phyloP scores from a whole-genome alignment of 2,797 vertebrate genomes.

The Xiphophorus birchmanni region DNA sequence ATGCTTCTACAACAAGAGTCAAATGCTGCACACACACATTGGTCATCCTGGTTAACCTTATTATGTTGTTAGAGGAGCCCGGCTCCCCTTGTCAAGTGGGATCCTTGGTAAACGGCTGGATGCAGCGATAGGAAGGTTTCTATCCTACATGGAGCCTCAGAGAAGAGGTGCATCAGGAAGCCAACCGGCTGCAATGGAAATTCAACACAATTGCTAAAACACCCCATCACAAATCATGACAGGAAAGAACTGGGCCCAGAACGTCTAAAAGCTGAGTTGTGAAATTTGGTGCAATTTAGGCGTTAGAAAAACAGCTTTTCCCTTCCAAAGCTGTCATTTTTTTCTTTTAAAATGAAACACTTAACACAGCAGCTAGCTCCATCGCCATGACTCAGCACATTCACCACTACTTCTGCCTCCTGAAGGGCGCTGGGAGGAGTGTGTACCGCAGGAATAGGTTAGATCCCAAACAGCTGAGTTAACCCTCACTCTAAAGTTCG shows the following conservation, averaged over 20 bases:
- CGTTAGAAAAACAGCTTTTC: not conserved
- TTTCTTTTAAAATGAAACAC: not conserved
- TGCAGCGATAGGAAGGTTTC: not conserved
- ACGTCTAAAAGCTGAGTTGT: not conserved
- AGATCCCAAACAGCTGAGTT: not conserved
- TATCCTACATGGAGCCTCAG: not conserved
- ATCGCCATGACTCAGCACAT: not conserved
- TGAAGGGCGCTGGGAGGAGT: not conserved
- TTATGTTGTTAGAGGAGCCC: not conserved
- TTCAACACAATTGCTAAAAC: not conserved
- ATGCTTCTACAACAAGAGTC: rapidly evolving
- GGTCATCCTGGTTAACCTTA: not conserved
- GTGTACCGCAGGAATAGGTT: not conserved
- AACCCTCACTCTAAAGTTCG: not conserved
- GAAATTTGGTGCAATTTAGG: constrained; percentile 5
- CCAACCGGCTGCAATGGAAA: not conserved
- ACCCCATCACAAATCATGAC: not conserved
- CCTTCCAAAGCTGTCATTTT: not conserved
- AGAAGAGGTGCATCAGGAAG: not conserved
- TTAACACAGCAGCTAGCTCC: not conserved
- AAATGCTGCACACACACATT: not conserved
- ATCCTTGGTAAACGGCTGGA: not conserved
- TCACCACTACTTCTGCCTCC: not conserved
- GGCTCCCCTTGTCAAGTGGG: not conserved
- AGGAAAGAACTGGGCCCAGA: not conserved